These are phyloP conservation scores for Trichogramma pretiosum DNA, from an alignment of 1,140 invertebrate species.

Conservation along the genomic window DNA sequence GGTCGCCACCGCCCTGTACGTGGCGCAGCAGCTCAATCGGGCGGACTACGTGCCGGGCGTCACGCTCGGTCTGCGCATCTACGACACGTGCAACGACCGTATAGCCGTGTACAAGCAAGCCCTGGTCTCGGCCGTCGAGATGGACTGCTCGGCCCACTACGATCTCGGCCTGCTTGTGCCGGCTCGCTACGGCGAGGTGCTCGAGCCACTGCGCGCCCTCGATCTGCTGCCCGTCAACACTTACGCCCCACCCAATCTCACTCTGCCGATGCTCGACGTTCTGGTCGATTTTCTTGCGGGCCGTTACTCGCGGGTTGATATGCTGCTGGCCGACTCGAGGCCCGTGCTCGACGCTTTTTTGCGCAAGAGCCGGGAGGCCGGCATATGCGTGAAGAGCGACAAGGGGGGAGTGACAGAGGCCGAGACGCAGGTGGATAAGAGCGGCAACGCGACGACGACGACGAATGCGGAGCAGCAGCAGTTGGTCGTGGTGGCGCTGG, in stretches of 20 bases:
- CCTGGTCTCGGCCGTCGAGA: conserved; percentile 25
- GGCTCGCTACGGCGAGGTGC: conserved; percentile 21
- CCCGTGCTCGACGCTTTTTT: conserved; percentile 24
- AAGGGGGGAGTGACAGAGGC: conserved; percentile 5
- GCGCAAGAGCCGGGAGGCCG: conserved; percentile 23
- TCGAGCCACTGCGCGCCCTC: conserved; percentile 32
- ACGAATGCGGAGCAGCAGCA: conserved; percentile 4
- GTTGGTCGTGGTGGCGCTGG: conserved; percentile 28
- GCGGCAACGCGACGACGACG: background rate
- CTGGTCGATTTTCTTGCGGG: conserved; percentile 30
- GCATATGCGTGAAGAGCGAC: conserved; percentile 34
- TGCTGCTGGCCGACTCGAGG: conserved; percentile 24
- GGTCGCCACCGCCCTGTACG: conserved; percentile 33
- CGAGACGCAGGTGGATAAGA: background rate
- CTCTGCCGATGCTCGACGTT: conserved; percentile 26
- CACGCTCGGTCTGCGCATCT: conserved; percentile 33
- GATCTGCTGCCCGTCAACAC: conserved; percentile 28
- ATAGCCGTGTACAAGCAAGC: conserved; percentile 33
- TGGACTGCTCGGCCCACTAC: conserved; percentile 31
- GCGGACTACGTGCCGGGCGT: conserved; percentile 38
- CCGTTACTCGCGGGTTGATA: conserved; percentile 29
- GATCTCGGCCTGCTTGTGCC: conserved; percentile 35
- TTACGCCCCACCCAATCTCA: conserved; percentile 30
- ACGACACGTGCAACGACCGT: conserved; percentile 37
- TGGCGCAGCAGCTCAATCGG: conserved; percentile 38